Base-by-base conservation (phyloP, 2,113 vertebrate species). In the Tauraco erythrolophus region DNA sequence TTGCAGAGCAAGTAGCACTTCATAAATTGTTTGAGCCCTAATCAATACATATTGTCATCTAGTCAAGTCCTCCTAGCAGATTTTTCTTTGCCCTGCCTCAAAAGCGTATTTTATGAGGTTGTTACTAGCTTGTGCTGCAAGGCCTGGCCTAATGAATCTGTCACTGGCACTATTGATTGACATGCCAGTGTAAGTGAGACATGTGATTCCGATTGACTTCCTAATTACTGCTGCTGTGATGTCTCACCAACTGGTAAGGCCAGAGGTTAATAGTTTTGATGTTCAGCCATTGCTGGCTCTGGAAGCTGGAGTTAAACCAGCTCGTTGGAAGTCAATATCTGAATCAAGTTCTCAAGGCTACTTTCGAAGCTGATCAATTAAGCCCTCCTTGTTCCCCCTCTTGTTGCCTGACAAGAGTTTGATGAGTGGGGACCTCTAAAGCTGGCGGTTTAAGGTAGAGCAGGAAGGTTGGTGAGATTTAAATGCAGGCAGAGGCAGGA, bases 161-260 rank as follows among this genome's bases (percentile, higher is more conserved):
- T 99, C 99, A 99, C 97, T 92, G 62, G 68, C 51, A 72, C 98
- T 98, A 98, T 99, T 98, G 98, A 99, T 98, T 98, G 98, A 99
- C 98, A 98, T 95, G 98, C 98, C 97, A 96, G 98, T 98, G 98
- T 99, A 99, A 99, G 99, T 99, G 99, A 99, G 98, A 98, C 99
- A 98, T 98, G 98, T 98, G 98, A 99, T 98, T 98, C 98, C 98
- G 98, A 99, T 98, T 99, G 99, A 99, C 99, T 99, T 99, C 99
- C 99, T 99, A 99, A 99, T 99, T 99, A 99, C 99, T 99, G 98
- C 98, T 99, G 98, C 98, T 96, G 98, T 99, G 99, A 99, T 99
- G 99, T 99, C 98, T 98, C 97, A 92, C 98, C 98, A 98, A 98
- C 98, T 98, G 98, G 95, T 85, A 93, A 96, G 98, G 98, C 97